Evolutionary conservation across 1,140 invertebrate genomes (phyloP).

Genomic region (Hycleus cichorii): DNA sequence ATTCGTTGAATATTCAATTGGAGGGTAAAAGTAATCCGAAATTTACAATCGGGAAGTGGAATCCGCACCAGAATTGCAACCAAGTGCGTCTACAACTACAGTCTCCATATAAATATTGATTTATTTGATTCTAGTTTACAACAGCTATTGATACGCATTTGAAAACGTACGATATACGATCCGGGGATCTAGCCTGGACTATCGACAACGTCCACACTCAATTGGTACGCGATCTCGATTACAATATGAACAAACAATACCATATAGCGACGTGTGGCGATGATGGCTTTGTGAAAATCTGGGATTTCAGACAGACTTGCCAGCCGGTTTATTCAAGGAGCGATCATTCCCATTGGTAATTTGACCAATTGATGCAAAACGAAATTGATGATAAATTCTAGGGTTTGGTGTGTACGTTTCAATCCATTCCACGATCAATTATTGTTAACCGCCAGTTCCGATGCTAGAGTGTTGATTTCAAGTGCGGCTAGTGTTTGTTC

Average conservation of each 20-base stretch:
- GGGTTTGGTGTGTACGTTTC: conserved; percentile 88
- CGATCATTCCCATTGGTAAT: conserved; percentile 91
- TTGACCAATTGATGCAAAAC: background rate
- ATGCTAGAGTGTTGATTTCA: conserved; percentile 82
- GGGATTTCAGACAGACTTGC: conserved; percentile 82
- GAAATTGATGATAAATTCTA: conserved; percentile 34
- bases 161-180: conserved; percentile 79
- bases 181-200: conserved; percentile 63
- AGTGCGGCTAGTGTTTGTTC: conserved; percentile 83
- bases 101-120: background rate
- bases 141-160: conserved; percentile 62
- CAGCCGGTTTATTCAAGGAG: conserved; percentile 72
- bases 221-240: conserved; percentile 85
- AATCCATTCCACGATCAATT: conserved; percentile 97
- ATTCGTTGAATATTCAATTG: conserved; percentile 41
- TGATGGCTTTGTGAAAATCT: conserved; percentile 90
- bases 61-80: conserved; percentile 82
- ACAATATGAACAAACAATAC: conserved; percentile 95
- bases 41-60: conserved; percentile 84
- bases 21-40: conserved; percentile 65
- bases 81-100: conserved; percentile 49
- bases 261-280: conserved; percentile 90
- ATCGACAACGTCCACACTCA: conserved; percentile 85
- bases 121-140: conserved; percentile 31
- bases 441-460: conserved; percentile 89